Percentiles rank a stretch among this genome's conserved stretches.
phyloP scores from a whole-genome alignment of 35 echinoderm and acorn worm species.

The Stichopus chloronotus region DNA sequence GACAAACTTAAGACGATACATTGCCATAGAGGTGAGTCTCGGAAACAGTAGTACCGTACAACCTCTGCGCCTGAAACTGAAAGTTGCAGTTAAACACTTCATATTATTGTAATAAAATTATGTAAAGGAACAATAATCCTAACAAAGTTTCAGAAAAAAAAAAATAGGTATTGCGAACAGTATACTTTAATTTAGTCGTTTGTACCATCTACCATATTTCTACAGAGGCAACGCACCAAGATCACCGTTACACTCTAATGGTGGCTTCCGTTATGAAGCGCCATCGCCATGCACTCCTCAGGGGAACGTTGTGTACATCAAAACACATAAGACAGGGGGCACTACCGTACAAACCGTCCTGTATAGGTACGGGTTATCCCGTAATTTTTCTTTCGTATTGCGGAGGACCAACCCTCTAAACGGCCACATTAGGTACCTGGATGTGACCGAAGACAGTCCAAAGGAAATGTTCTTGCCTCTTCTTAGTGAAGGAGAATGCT shows the following conservation, averaged over 20 bases:
- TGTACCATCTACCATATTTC: too few species aligned
- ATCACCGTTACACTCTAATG: not conserved
- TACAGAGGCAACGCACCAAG: too few species aligned
- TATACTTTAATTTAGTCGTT: too few species aligned
- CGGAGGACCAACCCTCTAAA: not conserved
- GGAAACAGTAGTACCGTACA: too few species aligned
- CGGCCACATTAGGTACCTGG: not conserved
- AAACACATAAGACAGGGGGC: slow-evolving; percentile 71
- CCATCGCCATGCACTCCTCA: not conserved
- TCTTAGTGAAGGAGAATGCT: not conserved
- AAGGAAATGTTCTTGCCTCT: slow-evolving; percentile 27
- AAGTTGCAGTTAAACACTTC: too few species aligned
- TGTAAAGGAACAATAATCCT: too few species aligned
- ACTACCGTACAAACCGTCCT: slow-evolving; percentile 57
- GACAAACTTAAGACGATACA: too few species aligned
- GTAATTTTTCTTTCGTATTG: not conserved
- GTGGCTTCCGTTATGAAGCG: not conserved
- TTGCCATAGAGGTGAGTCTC: too few species aligned
- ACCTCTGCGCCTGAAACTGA: too few species aligned
- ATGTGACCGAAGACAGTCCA: slow-evolving; percentile 13
- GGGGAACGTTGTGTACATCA: slow-evolving; percentile 55
- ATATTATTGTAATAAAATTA: too few species aligned
- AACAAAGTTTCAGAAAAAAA: too few species aligned
- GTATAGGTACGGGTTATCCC: not conserved
- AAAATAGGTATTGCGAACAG: too few species aligned